These are phyloP conservation scores for Plebejus melissa DNA, from an alignment of 2,888 invertebrate genomes.

Conservation along the genomic window DNA sequence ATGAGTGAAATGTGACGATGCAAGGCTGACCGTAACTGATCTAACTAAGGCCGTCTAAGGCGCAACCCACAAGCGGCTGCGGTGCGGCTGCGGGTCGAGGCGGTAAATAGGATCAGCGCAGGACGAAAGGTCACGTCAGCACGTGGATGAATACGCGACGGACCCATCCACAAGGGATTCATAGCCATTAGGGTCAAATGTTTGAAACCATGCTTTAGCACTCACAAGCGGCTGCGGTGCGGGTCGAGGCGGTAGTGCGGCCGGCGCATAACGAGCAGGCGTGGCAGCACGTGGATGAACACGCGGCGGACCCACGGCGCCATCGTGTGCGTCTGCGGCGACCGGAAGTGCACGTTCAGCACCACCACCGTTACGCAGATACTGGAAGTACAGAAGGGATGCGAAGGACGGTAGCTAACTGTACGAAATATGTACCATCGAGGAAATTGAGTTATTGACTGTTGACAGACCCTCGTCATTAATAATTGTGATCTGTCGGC, in stretches of 20 bases:
- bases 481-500: no score
- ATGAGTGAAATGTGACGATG: no score
- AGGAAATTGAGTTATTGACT: no score
- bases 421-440: no score
- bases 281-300: constrained; percentile 97
- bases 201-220: constrained; percentile 30
- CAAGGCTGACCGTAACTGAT: no score
- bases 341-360: constrained; percentile 98
- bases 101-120: constrained; percentile 89
- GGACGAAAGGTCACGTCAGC: constrained; percentile 94
- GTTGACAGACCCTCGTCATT: no score
- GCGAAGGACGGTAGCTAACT: no score
- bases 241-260: constrained; percentile 83
- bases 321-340: constrained; percentile 98
- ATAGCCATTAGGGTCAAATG: neutral
- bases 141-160: constrained; percentile 97
- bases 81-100: constrained; percentile 81
- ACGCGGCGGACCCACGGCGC: constrained; percentile 97
- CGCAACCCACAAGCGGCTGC: constrained; percentile 61
- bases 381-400: constrained; percentile 62
- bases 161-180: constrained; percentile 82
- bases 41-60: no score
- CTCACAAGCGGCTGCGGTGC: constrained; percentile 77
- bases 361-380: constrained; percentile 97
- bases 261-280: constrained; percentile 94